Conservation (phyloP, 2,797 vertebrate species). For the Eurystomus glaucurus region DNA sequence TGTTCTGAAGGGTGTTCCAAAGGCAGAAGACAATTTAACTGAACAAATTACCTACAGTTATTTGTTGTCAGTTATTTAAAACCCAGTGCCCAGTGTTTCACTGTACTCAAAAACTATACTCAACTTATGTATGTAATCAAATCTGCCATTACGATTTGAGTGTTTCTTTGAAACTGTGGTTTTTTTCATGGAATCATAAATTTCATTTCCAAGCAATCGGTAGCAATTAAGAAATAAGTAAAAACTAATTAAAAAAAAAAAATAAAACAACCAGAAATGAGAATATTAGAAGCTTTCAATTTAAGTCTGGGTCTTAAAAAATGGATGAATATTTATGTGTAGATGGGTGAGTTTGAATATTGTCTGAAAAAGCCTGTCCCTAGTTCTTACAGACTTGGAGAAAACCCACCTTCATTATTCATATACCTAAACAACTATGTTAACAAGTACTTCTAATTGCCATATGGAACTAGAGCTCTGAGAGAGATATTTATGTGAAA, state of each 20-base stretch:
- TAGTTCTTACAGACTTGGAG: constrained; percentile 48
- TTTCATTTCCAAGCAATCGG: not conserved
- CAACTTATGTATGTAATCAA: not conserved
- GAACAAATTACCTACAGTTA: not conserved
- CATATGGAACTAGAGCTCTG: constrained; percentile 79
- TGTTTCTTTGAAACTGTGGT: not conserved
- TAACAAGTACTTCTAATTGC: constrained; percentile 81
- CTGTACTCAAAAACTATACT: not conserved
- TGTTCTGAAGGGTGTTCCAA: not conserved
- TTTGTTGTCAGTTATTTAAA: not conserved
- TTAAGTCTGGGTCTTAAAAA: not conserved
- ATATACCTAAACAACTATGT: constrained; percentile 69
- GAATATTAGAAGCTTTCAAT: not conserved
- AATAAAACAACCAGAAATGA: fast-evolving
- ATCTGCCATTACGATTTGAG: not conserved
- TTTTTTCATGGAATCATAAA: not conserved
- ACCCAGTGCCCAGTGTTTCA: not conserved
- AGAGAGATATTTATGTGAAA: constrained; percentile 79
- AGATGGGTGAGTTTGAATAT: not conserved
- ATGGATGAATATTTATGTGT: not conserved
- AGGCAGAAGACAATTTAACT: not conserved
- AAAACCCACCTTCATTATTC: constrained; percentile 73
- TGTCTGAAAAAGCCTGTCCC: not conserved
- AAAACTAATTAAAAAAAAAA: not conserved
- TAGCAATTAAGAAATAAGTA: not conserved